Evolutionary conservation across 2,113 vertebrate genomes (phyloP).

Genomic region (Uropsilus gracilis): DNA sequence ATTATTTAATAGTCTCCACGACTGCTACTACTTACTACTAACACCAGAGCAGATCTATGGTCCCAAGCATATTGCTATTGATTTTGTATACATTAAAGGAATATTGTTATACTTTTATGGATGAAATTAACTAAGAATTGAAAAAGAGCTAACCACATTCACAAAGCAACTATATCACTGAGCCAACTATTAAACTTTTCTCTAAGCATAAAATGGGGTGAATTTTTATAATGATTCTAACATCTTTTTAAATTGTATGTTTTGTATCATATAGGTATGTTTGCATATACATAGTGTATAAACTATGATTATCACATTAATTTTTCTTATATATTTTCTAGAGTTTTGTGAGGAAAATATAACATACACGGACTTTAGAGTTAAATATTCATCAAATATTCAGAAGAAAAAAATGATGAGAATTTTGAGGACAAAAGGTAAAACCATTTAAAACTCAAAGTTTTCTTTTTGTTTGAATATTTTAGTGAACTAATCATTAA

Average conservation of each 20-base stretch:
- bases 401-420: neutral
- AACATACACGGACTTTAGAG: neutral
- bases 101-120: neutral
- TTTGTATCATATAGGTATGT: neutral
- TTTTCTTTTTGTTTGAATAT: neutral
- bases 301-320: neutral
- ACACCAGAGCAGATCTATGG: neutral
- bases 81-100: neutral
- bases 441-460: neutral
- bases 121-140: neutral
- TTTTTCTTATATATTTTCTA: conserved; percentile 43
- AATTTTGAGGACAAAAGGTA: conserved; percentile 28
- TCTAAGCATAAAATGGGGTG: neutral
- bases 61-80: neutral
- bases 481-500: neutral
- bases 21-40: neutral
- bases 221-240: neutral
- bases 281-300: neutral
- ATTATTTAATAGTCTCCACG: neutral
- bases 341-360: neutral
- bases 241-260: neutral
- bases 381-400: neutral
- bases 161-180: neutral
- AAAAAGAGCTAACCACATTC: neutral
- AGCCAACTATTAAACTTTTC: neutral